These are phyloP conservation scores for Clarias macrocephalus DNA, from an alignment of 2,113 vertebrate genomes.

Conservation along the genomic window DNA sequence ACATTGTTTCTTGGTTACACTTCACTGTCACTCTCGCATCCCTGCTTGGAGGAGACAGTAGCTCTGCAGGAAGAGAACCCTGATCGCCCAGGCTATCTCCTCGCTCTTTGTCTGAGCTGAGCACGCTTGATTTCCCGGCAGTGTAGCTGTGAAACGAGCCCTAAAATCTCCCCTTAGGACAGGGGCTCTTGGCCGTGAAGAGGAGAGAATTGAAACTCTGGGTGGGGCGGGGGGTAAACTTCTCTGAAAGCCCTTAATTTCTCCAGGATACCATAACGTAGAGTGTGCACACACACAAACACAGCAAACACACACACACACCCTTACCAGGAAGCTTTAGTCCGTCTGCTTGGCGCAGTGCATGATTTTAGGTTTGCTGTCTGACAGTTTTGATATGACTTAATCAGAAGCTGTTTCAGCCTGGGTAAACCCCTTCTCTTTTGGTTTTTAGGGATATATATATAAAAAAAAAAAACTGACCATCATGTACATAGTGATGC, in stretches of 20 bases:
- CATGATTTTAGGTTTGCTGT: constrained; percentile 51
- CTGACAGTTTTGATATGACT: constrained; percentile 49
- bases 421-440: neutral
- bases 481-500: too few relatives aligned
- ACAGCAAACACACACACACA: neutral
- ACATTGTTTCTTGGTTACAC: constrained; percentile 65
- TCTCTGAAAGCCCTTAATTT: constrained; percentile 37
- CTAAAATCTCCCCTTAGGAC: constrained; percentile 57
- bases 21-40: constrained; percentile 62
- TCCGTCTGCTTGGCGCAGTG: constrained; percentile 16
- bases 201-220: neutral
- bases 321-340: neutral
- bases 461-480: neutral
- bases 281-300: neutral
- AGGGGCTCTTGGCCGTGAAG: neutral
- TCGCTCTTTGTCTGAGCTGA: constrained; percentile 56
- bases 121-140: constrained; percentile 58
- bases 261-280: constrained; percentile 37
- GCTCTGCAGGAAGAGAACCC: constrained; percentile 51
- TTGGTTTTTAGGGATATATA: too few relatives aligned
- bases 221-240: neutral
- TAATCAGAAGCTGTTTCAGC: constrained; percentile 40
- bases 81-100: constrained; percentile 48
- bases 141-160: constrained; percentile 60
- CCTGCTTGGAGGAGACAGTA: constrained; percentile 43